phyloP scores from a whole-genome alignment of 2,797 vertebrate genomes.

The Valencia hispanica region DNA sequence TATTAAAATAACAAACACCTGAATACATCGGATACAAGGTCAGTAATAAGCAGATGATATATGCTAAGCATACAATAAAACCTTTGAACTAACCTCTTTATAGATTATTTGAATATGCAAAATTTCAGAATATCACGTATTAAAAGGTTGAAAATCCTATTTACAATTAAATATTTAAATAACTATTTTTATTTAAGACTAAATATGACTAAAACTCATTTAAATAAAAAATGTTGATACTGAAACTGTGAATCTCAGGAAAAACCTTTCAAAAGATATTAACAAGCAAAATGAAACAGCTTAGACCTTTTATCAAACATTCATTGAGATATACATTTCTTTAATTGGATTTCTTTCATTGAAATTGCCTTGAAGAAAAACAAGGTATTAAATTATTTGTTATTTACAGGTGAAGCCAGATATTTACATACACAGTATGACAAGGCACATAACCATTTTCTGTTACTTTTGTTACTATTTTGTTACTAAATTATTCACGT shows the following conservation, averaged over 20 bases:
- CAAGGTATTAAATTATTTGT: background rate
- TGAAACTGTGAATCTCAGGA: background rate
- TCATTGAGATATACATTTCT: too few relatives aligned
- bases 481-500: too few relatives aligned
- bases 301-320: background rate
- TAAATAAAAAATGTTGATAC: background rate
- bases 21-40: constrained; percentile 11
- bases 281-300: background rate
- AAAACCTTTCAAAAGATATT: background rate
- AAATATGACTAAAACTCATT: background rate
- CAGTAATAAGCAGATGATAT: constrained; percentile 11
- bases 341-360: background rate
- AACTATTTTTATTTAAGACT: background rate
- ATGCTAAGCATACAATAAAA: constrained; percentile 22
- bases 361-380: background rate
- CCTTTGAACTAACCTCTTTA: background rate
- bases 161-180: background rate
- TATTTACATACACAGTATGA: background rate
- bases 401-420: background rate
- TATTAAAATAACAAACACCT: constrained; percentile 38
- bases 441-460: background rate
- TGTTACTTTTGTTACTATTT: background rate
- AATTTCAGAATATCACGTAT: background rate
- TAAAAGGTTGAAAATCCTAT: background rate
- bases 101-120: background rate